A percentile compares a stretch with the other conserved stretches of the same genome.
Evolutionary conservation across 2,888 invertebrate species (phyloP).

Genomic region (Gymnocheta viridis): DNA sequence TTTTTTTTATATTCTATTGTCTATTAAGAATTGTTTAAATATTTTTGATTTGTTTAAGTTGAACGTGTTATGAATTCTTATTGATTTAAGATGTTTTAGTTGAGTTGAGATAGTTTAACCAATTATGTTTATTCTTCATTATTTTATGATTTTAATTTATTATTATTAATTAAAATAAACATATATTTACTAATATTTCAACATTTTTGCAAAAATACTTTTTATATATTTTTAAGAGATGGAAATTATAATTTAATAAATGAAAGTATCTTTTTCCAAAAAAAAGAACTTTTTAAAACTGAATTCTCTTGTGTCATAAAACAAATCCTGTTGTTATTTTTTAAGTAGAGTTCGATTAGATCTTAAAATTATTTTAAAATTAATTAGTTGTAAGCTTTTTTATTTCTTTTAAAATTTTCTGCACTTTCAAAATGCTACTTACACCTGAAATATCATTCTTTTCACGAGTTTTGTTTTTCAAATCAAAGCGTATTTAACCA

Average conservation of each 20-base stretch:
- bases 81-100: conserved; percentile 65
- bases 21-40: conserved; percentile 47
- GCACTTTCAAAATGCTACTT: conserved; percentile 61
- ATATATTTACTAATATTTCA: conserved; percentile 17
- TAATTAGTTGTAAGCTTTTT: conserved; percentile 53
- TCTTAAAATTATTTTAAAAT: conserved; percentile 24
- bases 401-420: conserved; percentile 5
- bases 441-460: conserved; percentile 35
- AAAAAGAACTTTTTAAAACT: conserved; percentile 48
- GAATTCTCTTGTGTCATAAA: conserved; percentile 70
- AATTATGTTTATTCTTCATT: conserved; percentile 45
- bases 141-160: conserved; percentile 70
- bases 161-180: conserved; percentile 4
- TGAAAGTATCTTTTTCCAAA: conserved; percentile 37
- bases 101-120: background rate
- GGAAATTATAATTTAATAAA: conserved; percentile 6
- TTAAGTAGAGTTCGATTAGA: conserved; percentile 49
- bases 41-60: conserved; percentile 20
- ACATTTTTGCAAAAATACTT: conserved; percentile 23
- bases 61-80: conserved; percentile 32
- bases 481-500: no score
- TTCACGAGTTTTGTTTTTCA: conserved; percentile 35
- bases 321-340: conserved; percentile 47
- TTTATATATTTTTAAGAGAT: background rate
- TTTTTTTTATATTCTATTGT: background rate